Percentiles rank a stretch among this genome's conserved stretches.
Evolutionary conservation across 2,797 vertebrate genomes (phyloP).

Genomic region (Acrossocheilus wenchowensis): DNA sequence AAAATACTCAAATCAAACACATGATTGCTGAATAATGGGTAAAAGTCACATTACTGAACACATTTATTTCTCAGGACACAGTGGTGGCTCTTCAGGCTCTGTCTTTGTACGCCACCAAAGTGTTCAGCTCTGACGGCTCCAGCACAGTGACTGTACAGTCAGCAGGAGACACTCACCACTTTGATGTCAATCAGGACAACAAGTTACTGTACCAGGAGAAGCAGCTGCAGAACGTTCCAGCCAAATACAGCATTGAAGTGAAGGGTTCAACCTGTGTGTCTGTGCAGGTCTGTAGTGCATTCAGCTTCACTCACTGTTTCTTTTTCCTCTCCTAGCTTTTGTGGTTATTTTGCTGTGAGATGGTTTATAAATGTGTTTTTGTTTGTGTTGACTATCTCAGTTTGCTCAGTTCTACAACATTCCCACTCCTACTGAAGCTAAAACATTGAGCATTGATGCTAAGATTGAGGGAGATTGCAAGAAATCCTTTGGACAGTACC

Average conservation of each 20-base stretch:
- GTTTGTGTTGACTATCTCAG: slow-evolving; percentile 11
- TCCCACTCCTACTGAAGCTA: slow-evolving; percentile 2
- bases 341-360: background rate
- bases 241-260: slow-evolving; percentile 66
- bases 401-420: slow-evolving; percentile 54
- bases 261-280: background rate
- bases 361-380: background rate
- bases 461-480: slow-evolving; percentile 21
- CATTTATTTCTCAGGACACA: slow-evolving; percentile 65
- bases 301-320: background rate
- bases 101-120: slow-evolving; percentile 79
- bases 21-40: background rate
- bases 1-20: background rate
- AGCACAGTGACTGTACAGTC: slow-evolving; percentile 62
- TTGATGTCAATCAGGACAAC: slow-evolving; percentile 70
- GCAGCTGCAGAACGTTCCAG: slow-evolving; percentile 61
- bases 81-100: slow-evolving; percentile 85
- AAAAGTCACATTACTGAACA: background rate
- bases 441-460: slow-evolving; percentile 20
- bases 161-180: slow-evolving; percentile 63
- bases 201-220: slow-evolving; percentile 63
- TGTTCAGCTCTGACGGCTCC: slow-evolving; percentile 72
- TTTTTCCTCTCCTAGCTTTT: background rate
- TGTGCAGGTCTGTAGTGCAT: background rate
- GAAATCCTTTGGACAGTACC: background rate